Base-by-base conservation (phyloP, 2,888 invertebrate species). In the Hololepta plana region DNA sequence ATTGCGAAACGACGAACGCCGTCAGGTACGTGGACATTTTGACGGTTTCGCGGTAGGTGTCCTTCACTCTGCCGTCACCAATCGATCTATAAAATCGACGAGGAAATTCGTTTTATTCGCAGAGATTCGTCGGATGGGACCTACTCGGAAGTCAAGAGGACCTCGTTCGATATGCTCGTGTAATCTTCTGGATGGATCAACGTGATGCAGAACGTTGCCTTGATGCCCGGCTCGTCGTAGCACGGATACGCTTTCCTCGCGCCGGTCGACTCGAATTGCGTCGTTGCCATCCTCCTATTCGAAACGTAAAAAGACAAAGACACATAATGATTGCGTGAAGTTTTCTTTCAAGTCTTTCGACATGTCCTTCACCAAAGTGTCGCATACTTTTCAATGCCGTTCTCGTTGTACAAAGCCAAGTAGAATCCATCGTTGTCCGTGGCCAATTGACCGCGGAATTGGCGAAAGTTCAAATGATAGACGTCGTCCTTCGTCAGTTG, bases 11-110 rank as follows among this genome's bases (percentile, higher is more conserved):
- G 8, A 80, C 61, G 45, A 81, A 81, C 0, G 85, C 87, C 3
- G 84, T 59, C 8, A 87, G 57, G 43, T 90, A 88, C 0, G 80
- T 64, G 2, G 80, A 75, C 75, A 84, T 81, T 4, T 20, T 4
- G n/a, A n/a, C n/a, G n/a, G n/a, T n/a, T n/a, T n/a, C n/a, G n/a
- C n/a, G n/a, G n/a, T n/a, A 60, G 48, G 0, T 62, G 51, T 0
- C 70, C 68, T 22, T 62, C 57, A 32, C 55, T 45, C 31, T 67
- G 67, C 29, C 58, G 57, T 52, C 42, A 1, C 44, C 40, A 1
- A 47, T 37, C 17, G 16, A n/a, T 12, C n/a, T 24, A 9, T 26
- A 28, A 27, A 26, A 28, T 12, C 11, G 8, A 16, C 10, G 3
- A 8, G 11, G 12, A 25, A 10, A n/a, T n/a, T n/a, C n/a, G n/a